phyloP scores from a whole-genome alignment of 2,113 vertebrate genomes.

The Ceyx margarethae region DNA sequence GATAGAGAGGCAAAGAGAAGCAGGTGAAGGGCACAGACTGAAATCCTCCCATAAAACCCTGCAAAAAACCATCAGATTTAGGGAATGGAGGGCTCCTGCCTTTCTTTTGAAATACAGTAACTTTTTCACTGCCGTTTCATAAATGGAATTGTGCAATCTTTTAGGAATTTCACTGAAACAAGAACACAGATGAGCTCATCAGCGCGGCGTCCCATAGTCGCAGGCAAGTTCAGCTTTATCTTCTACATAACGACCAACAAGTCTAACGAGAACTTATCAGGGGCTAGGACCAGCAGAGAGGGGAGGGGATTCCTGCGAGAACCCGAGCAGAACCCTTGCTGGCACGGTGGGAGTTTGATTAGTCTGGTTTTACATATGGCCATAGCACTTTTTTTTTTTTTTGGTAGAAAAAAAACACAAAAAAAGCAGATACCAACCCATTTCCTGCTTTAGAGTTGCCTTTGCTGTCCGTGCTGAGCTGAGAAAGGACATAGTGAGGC shows the following conservation, averaged over 20 bases:
- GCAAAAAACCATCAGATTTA: not conserved
- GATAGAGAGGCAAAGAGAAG: conserved; percentile 33
- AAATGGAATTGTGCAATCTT: conserved; percentile 11
- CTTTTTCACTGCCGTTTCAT: not conserved
- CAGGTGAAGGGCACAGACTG: conserved; percentile 29
- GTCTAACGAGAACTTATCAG: conserved; percentile 17
- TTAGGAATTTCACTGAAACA: conserved; percentile 25
- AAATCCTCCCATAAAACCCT: conserved; percentile 58
- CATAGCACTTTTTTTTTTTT: conserved; percentile 51
- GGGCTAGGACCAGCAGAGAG: conserved; percentile 1
- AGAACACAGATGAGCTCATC: not conserved
- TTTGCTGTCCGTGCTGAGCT: conserved; percentile 95
- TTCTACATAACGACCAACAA: conserved; percentile 32
- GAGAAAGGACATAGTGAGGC: conserved; percentile 98
- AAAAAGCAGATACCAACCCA: conserved; percentile 84
- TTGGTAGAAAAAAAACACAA: conserved; percentile 30
- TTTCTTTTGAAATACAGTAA: not conserved
- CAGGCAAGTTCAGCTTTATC: conserved; percentile 16
- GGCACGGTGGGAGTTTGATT: conserved; percentile 33
- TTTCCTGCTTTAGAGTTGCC: conserved; percentile 91
- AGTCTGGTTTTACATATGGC: conserved; percentile 60
- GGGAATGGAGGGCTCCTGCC: not conserved
- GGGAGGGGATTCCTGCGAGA: conserved; percentile 53
- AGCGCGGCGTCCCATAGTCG: not conserved
- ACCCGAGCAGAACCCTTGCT: conserved; percentile 46